Evolutionary conservation across 2,797 vertebrate species (phyloP).

Genomic region (Odontamblyopus lacepedii): DNA sequence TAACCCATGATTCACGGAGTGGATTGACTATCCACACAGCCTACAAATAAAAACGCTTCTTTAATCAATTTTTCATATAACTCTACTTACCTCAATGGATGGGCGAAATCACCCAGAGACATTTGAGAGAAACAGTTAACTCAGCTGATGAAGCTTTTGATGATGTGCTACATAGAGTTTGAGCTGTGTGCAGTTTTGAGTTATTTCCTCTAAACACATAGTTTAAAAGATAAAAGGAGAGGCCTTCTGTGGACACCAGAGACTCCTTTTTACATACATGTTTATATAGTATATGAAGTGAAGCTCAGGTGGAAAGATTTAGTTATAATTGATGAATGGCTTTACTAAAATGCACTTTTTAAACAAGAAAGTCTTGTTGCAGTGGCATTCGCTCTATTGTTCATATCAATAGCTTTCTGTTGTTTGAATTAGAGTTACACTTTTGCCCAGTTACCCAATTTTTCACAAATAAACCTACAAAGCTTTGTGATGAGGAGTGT

Average conservation of each 20-base stretch:
- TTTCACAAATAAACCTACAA: neutral
- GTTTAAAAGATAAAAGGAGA: conserved; percentile 5
- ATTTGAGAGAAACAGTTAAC: conserved; percentile 33
- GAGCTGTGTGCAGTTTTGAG: conserved; percentile 9
- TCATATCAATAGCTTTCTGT: too few relatives aligned
- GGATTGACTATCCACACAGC: conserved; percentile 15
- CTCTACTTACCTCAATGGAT: neutral
- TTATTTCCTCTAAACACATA: conserved; percentile 4
- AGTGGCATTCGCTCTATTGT: too few relatives aligned
- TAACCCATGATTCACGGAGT: neutral
- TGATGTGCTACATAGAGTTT: conserved; percentile 8
- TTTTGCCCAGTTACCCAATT: neutral
- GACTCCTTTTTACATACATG: neutral
- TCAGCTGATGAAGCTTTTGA: conserved; percentile 10
- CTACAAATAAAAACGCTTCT: conserved; percentile 11
- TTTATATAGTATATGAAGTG: neutral
- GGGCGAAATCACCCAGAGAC: conserved; percentile 36
- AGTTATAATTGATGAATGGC: too few relatives aligned
- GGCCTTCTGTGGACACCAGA: neutral
- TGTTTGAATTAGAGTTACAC: neutral
- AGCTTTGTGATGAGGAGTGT: neutral
- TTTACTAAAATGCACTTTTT: neutral
- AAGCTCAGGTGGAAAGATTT: neutral
- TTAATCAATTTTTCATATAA: conserved; percentile 29
- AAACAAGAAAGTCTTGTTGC: too few relatives aligned